phyloP scores from a whole-genome alignment of 64 coral and sea anemone species.

The Stylophora pistillata region DNA sequence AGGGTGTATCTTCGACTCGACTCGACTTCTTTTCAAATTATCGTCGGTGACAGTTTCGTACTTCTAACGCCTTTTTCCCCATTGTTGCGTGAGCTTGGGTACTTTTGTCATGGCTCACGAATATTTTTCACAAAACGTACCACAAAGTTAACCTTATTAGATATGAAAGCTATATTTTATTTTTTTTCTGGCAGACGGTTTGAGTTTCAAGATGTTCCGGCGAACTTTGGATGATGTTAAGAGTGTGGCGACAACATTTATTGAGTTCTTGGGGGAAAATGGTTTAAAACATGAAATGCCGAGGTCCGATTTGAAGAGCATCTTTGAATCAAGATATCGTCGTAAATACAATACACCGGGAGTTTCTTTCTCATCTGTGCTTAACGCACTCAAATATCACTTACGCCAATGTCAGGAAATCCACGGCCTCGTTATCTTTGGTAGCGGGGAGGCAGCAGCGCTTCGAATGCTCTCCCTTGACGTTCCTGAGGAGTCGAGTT shows the following conservation, averaged over 20 bases:
- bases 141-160: too few species aligned
- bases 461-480: constrained; percentile 40
- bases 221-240: constrained; percentile 12
- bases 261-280: constrained; percentile 33
- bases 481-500: constrained; percentile 7
- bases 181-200: too few species aligned
- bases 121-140: too few species aligned
- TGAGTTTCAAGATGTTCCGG: neutral
- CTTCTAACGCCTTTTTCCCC: too few species aligned
- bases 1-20: too few species aligned
- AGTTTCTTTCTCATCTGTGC: constrained; percentile 17
- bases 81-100: too few species aligned
- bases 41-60: too few species aligned
- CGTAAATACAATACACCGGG: neutral
- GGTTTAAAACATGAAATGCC: constrained; percentile 29
- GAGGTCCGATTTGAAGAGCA: neutral
- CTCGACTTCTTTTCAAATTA: too few species aligned
- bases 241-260: constrained; percentile 19
- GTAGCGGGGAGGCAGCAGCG: constrained; percentile 55
- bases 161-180: too few species aligned
- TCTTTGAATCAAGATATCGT: constrained; percentile 34
- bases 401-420: constrained; percentile 52
- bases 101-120: too few species aligned
- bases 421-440: constrained; percentile 31
- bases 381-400: constrained; percentile 57